A percentile compares a stretch with the other conserved stretches of the same genome.
Conservation (phyloP, 2,797 vertebrate species). For the Etheostoma perlongum region DNA sequence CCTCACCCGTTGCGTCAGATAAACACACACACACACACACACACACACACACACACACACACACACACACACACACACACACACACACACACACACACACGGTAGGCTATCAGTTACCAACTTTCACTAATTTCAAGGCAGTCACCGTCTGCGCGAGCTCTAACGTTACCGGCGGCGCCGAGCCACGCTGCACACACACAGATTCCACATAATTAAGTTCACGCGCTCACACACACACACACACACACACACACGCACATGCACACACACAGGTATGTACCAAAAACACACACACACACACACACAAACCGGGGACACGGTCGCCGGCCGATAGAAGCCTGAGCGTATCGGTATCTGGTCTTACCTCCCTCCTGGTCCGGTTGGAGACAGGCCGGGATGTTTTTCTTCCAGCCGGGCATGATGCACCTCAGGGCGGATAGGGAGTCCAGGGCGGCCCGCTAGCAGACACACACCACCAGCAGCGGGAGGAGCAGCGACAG, state of each 20-base stretch:
- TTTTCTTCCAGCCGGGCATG: conserved; percentile 99
- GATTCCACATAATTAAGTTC: conserved; percentile 62
- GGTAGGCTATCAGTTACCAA: conserved; percentile 61
- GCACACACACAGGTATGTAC: conserved; percentile 13
- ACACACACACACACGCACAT: conserved; percentile 7
- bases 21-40: conserved; percentile 38
- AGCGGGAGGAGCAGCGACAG: conserved; percentile 58
- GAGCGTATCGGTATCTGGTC: conserved; percentile 42
- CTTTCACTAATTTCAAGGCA: conserved; percentile 63
- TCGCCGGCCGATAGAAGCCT: conserved; percentile 43
- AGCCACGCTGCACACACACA: conserved; percentile 42
- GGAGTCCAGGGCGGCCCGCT: conserved; percentile 83
- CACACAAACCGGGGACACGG: conserved; percentile 10
- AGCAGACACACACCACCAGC: conserved; percentile 74
- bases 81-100: conserved; percentile 18
- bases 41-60: conserved; percentile 3
- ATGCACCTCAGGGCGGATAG: conserved; percentile 84
- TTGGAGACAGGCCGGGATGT: conserved; percentile 97
- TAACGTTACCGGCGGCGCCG: conserved; percentile 44
- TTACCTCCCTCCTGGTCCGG: conserved; percentile 95
- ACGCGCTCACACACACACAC: conserved; percentile 4
- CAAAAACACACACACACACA: conserved; percentile 10
- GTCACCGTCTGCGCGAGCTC: conserved; percentile 53
- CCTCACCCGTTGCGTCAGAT: conserved; percentile 73
- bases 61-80: conserved; percentile 11